Conservation (phyloP, 30 jellyfish, hydroid and myxozoan genomes). For the Morbakka virulenta region DNA sequence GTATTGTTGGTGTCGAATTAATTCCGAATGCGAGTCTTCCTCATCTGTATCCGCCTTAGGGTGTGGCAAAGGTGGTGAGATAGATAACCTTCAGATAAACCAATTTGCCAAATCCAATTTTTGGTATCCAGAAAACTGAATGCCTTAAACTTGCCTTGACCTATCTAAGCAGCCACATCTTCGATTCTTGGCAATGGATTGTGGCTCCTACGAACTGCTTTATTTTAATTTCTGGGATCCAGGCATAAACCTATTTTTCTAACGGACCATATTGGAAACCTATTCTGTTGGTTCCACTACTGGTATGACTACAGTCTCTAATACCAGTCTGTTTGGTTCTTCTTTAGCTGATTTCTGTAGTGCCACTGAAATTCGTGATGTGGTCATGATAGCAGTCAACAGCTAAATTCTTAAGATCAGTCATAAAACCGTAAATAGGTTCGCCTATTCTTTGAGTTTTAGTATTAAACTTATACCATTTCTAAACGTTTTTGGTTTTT, state of each 20-base stretch:
- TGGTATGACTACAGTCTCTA: constrained; percentile 23
- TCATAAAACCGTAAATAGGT: too few relatives aligned
- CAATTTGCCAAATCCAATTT: constrained; percentile 19
- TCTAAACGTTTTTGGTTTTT: too few relatives aligned
- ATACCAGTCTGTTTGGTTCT: constrained; percentile 1
- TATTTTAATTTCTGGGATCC: constrained; percentile 26
- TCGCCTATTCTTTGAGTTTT: too few relatives aligned
- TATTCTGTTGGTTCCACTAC: constrained; percentile 50
- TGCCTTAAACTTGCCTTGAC: constrained; percentile 2
- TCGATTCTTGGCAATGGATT: constrained; percentile 26
- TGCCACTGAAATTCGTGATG: too few relatives aligned
- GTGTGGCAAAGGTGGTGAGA: constrained; percentile 34
- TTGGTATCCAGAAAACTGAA: constrained; percentile 26
- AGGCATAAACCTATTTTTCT: constrained; percentile 32
- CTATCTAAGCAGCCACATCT: constrained; percentile 19
- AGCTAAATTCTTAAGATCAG: too few relatives aligned
- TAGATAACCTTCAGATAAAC: constrained; percentile 6
- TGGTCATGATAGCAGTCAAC: too few relatives aligned
- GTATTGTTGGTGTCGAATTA: constrained; percentile 3
- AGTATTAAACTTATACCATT: too few relatives aligned
- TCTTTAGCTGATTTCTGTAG: too few relatives aligned
- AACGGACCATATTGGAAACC: constrained; percentile 15
- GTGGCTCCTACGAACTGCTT: constrained; percentile 35
- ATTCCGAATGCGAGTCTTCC: too few relatives aligned
- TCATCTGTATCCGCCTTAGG: constrained; percentile 23